Evolutionary conservation across 1,140 invertebrate genomes (phyloP), one percentile per base, ranked within the genome.

Genomic region (Drosophila aff.): DNA sequence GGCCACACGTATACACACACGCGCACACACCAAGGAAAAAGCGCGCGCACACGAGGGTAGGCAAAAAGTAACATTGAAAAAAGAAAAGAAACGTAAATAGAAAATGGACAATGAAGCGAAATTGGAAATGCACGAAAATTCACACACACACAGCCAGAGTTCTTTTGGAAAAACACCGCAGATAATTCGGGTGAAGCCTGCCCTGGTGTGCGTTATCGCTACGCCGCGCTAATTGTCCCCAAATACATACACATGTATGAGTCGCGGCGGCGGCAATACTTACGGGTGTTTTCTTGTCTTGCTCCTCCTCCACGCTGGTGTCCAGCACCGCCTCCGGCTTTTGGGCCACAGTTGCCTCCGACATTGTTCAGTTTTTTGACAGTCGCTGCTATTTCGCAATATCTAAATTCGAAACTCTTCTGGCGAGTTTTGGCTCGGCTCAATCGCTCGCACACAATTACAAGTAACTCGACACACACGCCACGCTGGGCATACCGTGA

Each of bases 21-120:
- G 71, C 59, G 52, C 33, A 57, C 44, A 69, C 52, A 13, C 31
- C 26, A 41, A 26, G 68, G 53, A 79, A 90, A 89, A 90, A 90
- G 85, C 82, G 85, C 85, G 85, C 85, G 85, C 85, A 89, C 85
- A 89, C 85, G 85, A 89, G 81, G 84, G 80, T 67, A 79, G 61
- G 47, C 63, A 71, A 68, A 61, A 82, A 79, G 44, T 26, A 57
- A 74, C 60, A 66, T 72, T 67, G 53, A 64, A 53, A 21, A 50
- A 67, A 50, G 47, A 31, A 86, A 79, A 76, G 55, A 36, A 68
- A 83, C 74, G 59, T 81, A 75, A 80, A 81, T 66, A 82, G 62
- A 68, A 67, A 83, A 80, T 60, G 65, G 46, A 73, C 40, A 65
- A 69, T 55, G 64, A 49, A 78, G 59, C 28, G 40, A 59, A 62